phyloP scores from a whole-genome alignment of 2,797 vertebrate genomes.

The Hypotaenidia philippensis region DNA sequence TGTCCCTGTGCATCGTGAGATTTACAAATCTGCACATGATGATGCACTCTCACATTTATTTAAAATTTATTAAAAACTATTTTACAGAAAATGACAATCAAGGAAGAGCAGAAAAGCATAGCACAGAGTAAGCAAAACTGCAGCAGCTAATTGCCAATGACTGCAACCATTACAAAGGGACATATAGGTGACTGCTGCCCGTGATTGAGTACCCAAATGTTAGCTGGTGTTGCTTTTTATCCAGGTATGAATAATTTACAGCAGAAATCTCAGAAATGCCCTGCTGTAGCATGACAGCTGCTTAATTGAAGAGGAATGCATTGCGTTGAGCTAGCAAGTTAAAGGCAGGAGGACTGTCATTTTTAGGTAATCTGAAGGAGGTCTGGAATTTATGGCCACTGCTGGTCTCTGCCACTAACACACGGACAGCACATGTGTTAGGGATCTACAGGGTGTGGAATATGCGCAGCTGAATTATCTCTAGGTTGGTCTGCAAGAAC shows the following conservation, averaged over 20 bases:
- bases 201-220: not conserved
- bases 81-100: not conserved
- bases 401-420: not conserved
- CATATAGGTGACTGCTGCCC: accelerated
- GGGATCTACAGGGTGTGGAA: not conserved
- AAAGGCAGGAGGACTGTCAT: not conserved
- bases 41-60: not conserved
- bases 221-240: not conserved
- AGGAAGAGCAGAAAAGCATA: not conserved
- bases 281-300: not conserved
- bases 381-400: not conserved
- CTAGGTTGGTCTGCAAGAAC: not conserved
- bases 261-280: slow-evolving; percentile 27
- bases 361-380: not conserved
- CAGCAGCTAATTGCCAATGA: not conserved
- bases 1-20: not conserved
- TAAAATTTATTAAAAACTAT: not conserved
- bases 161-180: not conserved
- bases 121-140: not conserved
- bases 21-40: not conserved
- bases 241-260: not conserved
- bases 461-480: not conserved
- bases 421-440: not conserved
- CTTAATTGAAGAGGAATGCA: not conserved
- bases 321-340: not conserved